Evolutionary conservation across 2,113 vertebrate genomes (phyloP).

Genomic region (Dendropsophus ebraccatus): DNA sequence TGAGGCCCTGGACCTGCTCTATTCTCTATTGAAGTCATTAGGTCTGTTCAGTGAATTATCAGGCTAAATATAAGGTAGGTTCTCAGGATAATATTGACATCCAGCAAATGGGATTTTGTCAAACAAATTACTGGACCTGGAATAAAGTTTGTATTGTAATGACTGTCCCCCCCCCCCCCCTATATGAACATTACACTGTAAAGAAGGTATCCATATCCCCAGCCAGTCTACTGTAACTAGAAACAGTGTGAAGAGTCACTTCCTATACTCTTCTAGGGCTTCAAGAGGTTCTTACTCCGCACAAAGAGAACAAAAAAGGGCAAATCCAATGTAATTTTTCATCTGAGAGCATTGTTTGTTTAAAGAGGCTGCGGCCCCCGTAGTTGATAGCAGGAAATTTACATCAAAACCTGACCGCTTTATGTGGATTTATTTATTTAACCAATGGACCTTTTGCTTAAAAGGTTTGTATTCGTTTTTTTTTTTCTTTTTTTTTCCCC

Average conservation of each 20-base stretch:
- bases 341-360: constrained; percentile 54
- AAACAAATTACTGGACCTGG: constrained; percentile 7
- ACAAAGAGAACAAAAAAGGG: not conserved
- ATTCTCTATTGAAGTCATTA: constrained; percentile 29
- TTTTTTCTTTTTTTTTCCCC: constrained; percentile 40
- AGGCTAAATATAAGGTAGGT: constrained; percentile 11
- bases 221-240: not conserved
- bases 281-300: not conserved
- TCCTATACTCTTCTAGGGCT: not conserved
- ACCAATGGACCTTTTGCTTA: constrained; percentile 59
- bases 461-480: constrained; percentile 55
- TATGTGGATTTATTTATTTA: constrained; percentile 60
- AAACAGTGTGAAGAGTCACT: not conserved
- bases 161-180: too few species aligned
- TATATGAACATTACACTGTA: not conserved
- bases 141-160: constrained; percentile 1
- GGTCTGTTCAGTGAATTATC: constrained; percentile 5
- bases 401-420: constrained; percentile 55
- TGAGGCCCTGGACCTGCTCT: not conserved
- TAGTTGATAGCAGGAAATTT: constrained; percentile 57
- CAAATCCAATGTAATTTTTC: constrained; percentile 47
- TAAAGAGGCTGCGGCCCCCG: constrained; percentile 46
- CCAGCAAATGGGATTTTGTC: not conserved
- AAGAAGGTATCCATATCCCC: not conserved
- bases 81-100: constrained; percentile 35